phyloP scores from a whole-genome alignment of 2,113 vertebrate species.

The Solea solea region DNA sequence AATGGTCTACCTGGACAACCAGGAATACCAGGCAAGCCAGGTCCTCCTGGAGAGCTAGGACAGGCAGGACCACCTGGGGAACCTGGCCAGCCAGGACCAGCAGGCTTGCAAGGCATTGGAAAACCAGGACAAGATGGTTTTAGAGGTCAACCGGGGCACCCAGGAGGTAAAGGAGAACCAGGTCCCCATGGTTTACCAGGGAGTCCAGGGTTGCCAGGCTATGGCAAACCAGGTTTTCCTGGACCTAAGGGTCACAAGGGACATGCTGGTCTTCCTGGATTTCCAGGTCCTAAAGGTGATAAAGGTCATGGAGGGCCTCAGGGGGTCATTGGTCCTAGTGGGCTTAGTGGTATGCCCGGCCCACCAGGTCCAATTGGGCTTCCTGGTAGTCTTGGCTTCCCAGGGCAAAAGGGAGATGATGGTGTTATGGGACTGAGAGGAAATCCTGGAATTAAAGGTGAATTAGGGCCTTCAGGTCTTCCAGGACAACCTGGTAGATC shows the following conservation, averaged over 20 bases:
- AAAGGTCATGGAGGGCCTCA: slow-evolving; percentile 87
- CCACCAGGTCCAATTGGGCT: slow-evolving; percentile 89
- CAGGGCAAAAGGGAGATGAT: slow-evolving; percentile 90
- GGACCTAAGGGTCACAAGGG: slow-evolving; percentile 93
- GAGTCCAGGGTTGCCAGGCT: slow-evolving; percentile 87
- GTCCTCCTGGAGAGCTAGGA: slow-evolving; percentile 87
- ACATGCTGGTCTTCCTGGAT: slow-evolving; percentile 84
- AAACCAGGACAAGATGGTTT: slow-evolving; percentile 92
- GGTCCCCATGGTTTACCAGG: slow-evolving; percentile 86
- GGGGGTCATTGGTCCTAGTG: slow-evolving; percentile 86
- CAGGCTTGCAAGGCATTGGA: slow-evolving; percentile 87
- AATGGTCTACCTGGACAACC: slow-evolving; percentile 90
- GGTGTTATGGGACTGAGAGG: slow-evolving; percentile 86
- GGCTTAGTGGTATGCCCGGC: slow-evolving; percentile 88
- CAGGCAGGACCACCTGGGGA: slow-evolving; percentile 83
- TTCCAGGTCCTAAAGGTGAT: slow-evolving; percentile 88
- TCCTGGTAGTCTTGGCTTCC: slow-evolving; percentile 87
- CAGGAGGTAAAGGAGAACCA: slow-evolving; percentile 85
- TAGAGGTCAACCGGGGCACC: slow-evolving; percentile 87
- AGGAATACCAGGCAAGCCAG: slow-evolving; percentile 88
- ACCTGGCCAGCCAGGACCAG: slow-evolving; percentile 86
- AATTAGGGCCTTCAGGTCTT: slow-evolving; percentile 87
- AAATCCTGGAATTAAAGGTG: slow-evolving; percentile 86
- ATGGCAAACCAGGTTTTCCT: slow-evolving; percentile 91
- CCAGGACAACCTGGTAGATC: slow-evolving; percentile 88